These are phyloP conservation scores for Ovis canadensis DNA, from an alignment of 2,113 vertebrate species.

Conservation along the genomic window DNA sequence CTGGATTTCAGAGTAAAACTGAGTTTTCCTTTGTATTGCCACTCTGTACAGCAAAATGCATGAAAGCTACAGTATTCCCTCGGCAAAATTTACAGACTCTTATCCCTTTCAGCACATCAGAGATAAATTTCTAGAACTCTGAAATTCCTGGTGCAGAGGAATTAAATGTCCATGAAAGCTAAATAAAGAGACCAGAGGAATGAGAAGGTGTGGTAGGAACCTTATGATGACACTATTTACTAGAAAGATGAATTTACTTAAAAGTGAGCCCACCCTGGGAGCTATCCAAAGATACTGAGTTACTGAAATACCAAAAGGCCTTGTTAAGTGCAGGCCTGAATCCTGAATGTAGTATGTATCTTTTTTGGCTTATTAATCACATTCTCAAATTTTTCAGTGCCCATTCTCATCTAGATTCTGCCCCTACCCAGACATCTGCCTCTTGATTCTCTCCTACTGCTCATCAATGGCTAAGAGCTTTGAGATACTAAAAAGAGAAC, in stretches of 20 bases:
- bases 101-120: background rate
- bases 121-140: background rate
- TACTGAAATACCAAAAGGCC: background rate
- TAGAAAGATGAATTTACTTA: constrained; percentile 24
- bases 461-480: background rate
- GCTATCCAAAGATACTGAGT: background rate
- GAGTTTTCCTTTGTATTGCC: background rate
- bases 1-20: background rate
- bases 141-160: background rate
- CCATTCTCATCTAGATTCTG: background rate
- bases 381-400: background rate
- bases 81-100: background rate
- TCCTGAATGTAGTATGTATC: background rate
- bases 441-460: background rate
- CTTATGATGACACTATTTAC: background rate
- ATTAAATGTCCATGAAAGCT: background rate
- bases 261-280: background rate
- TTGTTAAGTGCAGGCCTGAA: background rate
- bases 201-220: background rate
- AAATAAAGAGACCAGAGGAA: background rate
- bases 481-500: background rate
- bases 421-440: background rate
- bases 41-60: background rate
- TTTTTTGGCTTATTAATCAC: background rate
- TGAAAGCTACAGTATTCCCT: background rate